These are phyloP conservation scores for Leptinotarsa peninsularis DNA, from an alignment of 2,888 invertebrate species.

Conservation along the genomic window DNA sequence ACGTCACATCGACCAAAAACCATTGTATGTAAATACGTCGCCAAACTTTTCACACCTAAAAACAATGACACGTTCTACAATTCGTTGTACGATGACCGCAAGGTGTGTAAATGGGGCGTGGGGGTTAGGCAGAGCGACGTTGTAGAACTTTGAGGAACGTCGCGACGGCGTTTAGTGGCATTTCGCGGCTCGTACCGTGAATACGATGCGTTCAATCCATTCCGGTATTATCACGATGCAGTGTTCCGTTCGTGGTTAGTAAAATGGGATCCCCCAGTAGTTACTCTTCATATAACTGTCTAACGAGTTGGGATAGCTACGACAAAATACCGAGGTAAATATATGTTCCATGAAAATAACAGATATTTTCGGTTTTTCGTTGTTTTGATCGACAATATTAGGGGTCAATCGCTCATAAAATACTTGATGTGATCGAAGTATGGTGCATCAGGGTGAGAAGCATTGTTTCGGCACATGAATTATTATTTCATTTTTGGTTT, in stretches of 20 bases:
- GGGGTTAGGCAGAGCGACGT: constrained; percentile 11
- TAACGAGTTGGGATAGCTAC: constrained; percentile 92
- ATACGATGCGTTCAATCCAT: constrained; percentile 44
- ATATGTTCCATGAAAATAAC: too few species aligned
- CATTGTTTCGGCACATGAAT: too few species aligned
- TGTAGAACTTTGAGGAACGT: constrained; percentile 16
- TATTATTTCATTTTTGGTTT: too few species aligned
- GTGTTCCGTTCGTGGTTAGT: constrained; percentile 34
- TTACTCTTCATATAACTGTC: constrained; percentile 90
- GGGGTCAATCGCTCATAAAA: neutral
- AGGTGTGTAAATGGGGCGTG: constrained; percentile 13
- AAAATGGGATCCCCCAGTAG: constrained; percentile 79
- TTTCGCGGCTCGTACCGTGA: constrained; percentile 56
- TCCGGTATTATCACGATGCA: constrained; percentile 26
- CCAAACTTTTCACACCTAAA: neutral
- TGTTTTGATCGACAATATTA: neutral
- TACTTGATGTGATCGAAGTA: too few species aligned
- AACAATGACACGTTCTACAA: neutral
- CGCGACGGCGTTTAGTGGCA: constrained; percentile 55
- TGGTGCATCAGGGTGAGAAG: too few species aligned
- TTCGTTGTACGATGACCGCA: constrained; percentile 8
- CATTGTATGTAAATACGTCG: neutral
- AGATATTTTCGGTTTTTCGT: neutral
- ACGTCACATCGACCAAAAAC: too few species aligned
- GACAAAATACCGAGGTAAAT: constrained; percentile 88